phyloP scores from a whole-genome alignment of 2,888 invertebrate species.

The Dastarcus helophoroides region DNA sequence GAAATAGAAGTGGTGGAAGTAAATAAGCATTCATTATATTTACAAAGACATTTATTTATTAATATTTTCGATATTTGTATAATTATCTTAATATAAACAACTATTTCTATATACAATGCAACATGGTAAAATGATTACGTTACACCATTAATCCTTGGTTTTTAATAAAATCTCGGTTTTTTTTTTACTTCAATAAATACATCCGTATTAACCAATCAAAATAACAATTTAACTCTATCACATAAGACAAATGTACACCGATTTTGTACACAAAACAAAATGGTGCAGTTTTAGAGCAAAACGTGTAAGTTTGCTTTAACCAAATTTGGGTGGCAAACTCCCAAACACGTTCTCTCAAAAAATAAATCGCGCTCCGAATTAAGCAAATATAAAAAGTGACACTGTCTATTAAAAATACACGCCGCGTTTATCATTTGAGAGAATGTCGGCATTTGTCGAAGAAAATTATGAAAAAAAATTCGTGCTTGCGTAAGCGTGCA shows the following conservation, averaged over 20 bases:
- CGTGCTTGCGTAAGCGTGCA: constrained; percentile 28
- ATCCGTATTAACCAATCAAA: constrained; percentile 24
- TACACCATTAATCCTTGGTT: constrained; percentile 28
- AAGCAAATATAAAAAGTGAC: too few species aligned
- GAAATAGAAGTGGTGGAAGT: too few species aligned
- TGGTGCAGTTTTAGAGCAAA: too few species aligned
- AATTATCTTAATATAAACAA: constrained; percentile 40
- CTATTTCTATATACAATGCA: constrained; percentile 39
- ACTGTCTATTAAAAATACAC: too few species aligned
- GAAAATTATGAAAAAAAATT: constrained; percentile 12
- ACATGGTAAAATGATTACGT: constrained; percentile 36
- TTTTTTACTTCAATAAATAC: too few species aligned
- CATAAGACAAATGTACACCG: constrained; percentile 22
- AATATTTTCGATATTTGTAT: constrained; percentile 38
- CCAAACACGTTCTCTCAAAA: too few species aligned
- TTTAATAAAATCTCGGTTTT: constrained; percentile 23
- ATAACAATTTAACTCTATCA: constrained; percentile 29
- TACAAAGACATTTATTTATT: constrained; percentile 41
- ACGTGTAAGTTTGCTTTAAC: too few species aligned
- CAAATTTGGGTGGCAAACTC: too few species aligned
- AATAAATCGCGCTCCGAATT: too few species aligned
- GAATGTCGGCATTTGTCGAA: too few species aligned
- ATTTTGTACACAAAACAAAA: constrained; percentile 15
- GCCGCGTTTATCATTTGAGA: too few species aligned
- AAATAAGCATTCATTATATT: constrained; percentile 22